Percentiles rank a stretch among this genome's conserved stretches.
Evolutionary conservation across 2,888 invertebrate species (phyloP).

Genomic region (Mayetiola destructor): DNA sequence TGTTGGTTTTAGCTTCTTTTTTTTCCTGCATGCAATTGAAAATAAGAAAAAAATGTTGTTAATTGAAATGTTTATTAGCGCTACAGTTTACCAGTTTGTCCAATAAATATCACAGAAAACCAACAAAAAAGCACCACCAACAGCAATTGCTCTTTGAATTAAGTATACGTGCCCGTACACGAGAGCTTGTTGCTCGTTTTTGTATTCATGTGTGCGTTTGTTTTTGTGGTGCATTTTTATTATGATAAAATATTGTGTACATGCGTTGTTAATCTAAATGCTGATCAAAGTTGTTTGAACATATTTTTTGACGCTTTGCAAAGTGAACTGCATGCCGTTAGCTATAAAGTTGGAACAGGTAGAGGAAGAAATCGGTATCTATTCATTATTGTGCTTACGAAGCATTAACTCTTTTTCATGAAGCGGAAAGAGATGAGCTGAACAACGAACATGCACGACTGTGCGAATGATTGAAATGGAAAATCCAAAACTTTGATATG

Average conservation of each 20-base stretch:
- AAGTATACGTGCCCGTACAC: no score
- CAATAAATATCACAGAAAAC: neutral
- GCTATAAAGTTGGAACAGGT: conserved; percentile 8
- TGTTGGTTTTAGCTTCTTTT: no score
- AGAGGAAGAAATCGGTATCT: conserved; percentile 10
- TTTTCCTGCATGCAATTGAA: neutral
- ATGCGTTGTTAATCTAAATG: no score
- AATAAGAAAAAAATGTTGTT: neutral
- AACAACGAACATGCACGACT: no score
- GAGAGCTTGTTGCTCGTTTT: no score
- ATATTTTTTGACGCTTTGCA: conserved; percentile 7
- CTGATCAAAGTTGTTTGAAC: neutral
- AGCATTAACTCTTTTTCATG: conserved; percentile 12
- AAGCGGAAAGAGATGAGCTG: no score
- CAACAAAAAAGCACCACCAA: neutral
- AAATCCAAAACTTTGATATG: no score
- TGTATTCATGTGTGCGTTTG: no score
- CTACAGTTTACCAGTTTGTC: neutral
- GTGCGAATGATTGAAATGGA: no score
- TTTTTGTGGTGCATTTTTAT: no score
- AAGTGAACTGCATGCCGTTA: neutral
- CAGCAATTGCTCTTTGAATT: neutral
- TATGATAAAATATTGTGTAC: no score
- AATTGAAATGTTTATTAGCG: conserved; percentile 12
- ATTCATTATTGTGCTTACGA: conserved; percentile 7